Evolutionary conservation across 2,797 vertebrate species (phyloP).

Genomic region (Loris lydekkerianus): DNA sequence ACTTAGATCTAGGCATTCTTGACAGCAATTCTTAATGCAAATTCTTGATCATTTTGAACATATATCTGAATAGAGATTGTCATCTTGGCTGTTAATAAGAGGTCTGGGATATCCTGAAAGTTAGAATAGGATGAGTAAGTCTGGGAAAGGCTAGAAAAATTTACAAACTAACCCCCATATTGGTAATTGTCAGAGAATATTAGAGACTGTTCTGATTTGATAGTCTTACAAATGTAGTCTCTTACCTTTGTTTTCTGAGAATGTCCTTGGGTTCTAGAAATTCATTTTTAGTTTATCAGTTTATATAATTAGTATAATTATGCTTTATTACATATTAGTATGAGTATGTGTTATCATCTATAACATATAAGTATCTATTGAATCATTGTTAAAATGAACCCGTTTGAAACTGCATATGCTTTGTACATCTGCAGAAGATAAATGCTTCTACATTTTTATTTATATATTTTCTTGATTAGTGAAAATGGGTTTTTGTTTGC

Average conservation of each 20-base stretch:
- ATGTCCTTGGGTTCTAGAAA: slow-evolving; percentile 62
- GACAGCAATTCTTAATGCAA: slow-evolving; percentile 52
- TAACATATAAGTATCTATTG: slow-evolving; percentile 72
- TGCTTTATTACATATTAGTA: slow-evolving; percentile 72
- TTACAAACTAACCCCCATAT: background rate
- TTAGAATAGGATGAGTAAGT: background rate
- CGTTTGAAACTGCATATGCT: slow-evolving; percentile 69
- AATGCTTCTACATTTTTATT: slow-evolving; percentile 36
- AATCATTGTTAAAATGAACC: slow-evolving; percentile 67
- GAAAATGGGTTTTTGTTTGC: slow-evolving; percentile 17
- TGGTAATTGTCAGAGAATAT: slow-evolving; percentile 39
- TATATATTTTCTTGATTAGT: slow-evolving; percentile 49
- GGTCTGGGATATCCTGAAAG: background rate
- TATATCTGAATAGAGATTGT: slow-evolving; percentile 10
- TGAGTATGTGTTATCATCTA: slow-evolving; percentile 69
- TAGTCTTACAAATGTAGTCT: slow-evolving; percentile 37
- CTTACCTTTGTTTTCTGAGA: slow-evolving; percentile 74
- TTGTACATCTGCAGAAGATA: slow-evolving; percentile 48
- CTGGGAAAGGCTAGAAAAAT: slow-evolving; percentile 29
- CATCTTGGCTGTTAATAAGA: slow-evolving; percentile 15
- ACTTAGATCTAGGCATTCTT: background rate
- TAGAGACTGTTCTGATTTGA: slow-evolving; percentile 25
- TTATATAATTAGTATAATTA: slow-evolving; percentile 76
- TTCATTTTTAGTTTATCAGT: slow-evolving; percentile 71
- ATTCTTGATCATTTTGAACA: slow-evolving; percentile 29